A percentile compares a stretch with the other conserved stretches of the same genome.
These are phyloP conservation scores for Apeltes quadracus DNA, from an alignment of 2,113 vertebrate genomes.

Conservation along the genomic window DNA sequence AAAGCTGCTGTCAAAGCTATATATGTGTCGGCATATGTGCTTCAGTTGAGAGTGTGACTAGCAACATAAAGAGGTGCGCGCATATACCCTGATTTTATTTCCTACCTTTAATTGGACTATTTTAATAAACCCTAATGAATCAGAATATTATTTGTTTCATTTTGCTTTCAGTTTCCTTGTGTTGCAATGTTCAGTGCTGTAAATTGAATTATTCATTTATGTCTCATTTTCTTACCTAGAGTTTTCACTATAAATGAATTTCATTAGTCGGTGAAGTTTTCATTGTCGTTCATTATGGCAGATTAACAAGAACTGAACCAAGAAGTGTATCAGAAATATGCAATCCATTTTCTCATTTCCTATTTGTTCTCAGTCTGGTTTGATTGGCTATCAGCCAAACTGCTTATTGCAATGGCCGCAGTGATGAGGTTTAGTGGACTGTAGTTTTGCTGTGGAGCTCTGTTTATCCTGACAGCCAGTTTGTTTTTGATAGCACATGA, in stretches of 20 bases:
- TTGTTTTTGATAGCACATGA: constrained; percentile 63
- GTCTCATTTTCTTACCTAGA: background rate
- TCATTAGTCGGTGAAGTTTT: background rate
- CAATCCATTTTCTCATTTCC: constrained; percentile 32
- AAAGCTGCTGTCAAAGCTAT: constrained; percentile 34
- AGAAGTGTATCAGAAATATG: constrained; percentile 20
- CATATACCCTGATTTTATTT: background rate
- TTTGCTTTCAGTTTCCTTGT: background rate
- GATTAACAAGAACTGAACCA: constrained; percentile 19
- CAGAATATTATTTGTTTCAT: background rate
- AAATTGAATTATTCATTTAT: background rate
- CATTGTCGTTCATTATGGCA: constrained; percentile 15
- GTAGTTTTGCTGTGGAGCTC: constrained; percentile 15
- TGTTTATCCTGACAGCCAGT: constrained; percentile 41
- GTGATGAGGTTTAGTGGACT: constrained; percentile 28
- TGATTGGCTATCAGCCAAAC: constrained; percentile 23
- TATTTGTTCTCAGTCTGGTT: constrained; percentile 4
- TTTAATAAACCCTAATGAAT: background rate
- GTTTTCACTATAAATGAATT: background rate
- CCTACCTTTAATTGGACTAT: background rate
- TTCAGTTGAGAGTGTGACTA: constrained; percentile 12
- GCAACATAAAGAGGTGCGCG: background rate
- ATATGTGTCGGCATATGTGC: constrained; percentile 20
- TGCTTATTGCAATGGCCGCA: background rate
- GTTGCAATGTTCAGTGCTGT: background rate